Evolutionary conservation across 2,888 invertebrate species (phyloP), one percentile per base, ranked within the genome.

Genomic region (Tolmerus cingulatus): DNA sequence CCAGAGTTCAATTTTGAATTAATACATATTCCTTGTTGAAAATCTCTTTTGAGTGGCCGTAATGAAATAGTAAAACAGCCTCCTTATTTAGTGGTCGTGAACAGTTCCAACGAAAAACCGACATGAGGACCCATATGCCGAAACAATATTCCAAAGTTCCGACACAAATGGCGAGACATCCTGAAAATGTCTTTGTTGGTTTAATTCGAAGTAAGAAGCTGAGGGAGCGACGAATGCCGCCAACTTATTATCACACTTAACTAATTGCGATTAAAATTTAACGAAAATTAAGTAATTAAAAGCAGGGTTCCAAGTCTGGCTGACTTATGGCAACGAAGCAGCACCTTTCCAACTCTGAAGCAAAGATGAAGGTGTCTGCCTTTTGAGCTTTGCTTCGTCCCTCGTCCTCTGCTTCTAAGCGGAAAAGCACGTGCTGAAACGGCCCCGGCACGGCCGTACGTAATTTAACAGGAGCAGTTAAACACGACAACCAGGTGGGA

Each of bases 251-350:
- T 78, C 78, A 78, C 78, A 43, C 78, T 43, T 78, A 43, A 78
- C 43, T 78, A 78, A 40, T 43, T 40, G 78, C 78, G 43, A 78
- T 78, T 78, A 78, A 78, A 40, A 78, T 40, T 78, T 78, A 9
- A 78, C n/a, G 43, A 78, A 78, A 78, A 78, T 78, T 78, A 78
- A 78, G 43, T 43, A 78, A 78, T 40, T 78, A 78, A 78, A 43
- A 78, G 78, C 43, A 78, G 51, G 51, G 51, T 8, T 19, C 74
- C 74, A 16, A 27, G n/a, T 77, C 77, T 77, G 34, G 77, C 77
- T 40, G 37, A 37, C 77, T 51, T n/a, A 51, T 51, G 16, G 51
- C 19, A 51, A n/a, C n/a, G 51, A n/a, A n/a, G 19, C 19, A 51
- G n/a, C 74, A 16, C 27, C 74, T 27, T 14, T 14, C 14, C 9